A percentile compares a stretch with the other conserved stretches of the same genome.
Conservation (phyloP, 2,797 vertebrate genomes). For the Lycodopsis pacificus region DNA sequence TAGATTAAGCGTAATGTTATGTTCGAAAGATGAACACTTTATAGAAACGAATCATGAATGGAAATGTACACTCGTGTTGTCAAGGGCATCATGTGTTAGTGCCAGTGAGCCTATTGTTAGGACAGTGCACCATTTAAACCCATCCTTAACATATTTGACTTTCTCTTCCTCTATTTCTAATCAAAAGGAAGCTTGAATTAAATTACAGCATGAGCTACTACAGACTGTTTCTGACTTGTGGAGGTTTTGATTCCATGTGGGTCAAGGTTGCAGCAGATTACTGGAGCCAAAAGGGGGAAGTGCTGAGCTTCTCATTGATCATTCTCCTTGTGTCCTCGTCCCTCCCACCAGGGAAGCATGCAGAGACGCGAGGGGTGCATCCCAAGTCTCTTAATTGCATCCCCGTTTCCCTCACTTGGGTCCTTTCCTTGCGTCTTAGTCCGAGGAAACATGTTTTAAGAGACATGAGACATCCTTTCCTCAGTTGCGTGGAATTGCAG, state of each 20-base stretch:
- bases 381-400: too few species aligned
- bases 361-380: too few species aligned
- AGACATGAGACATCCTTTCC: too few species aligned
- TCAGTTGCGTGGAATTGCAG: too few species aligned
- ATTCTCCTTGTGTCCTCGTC: too few species aligned
- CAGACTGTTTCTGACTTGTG: neutral
- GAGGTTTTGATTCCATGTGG: neutral
- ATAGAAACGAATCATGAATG: neutral
- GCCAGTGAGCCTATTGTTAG: neutral
- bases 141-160: neutral
- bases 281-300: constrained; percentile 58
- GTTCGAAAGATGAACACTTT: neutral
- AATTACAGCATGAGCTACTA: neutral
- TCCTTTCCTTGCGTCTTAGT: too few species aligned
- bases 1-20: neutral
- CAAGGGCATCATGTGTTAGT: neutral
- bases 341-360: neutral
- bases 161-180: neutral
- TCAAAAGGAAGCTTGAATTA: neutral
- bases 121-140: neutral
- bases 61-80: neutral
- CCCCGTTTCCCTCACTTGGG: too few species aligned
- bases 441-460: too few species aligned
- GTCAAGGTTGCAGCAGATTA: neutral
- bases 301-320: constrained; percentile 26